Conservation (phyloP, 2,888 invertebrate genomes). For the Caprella mutica region DNA sequence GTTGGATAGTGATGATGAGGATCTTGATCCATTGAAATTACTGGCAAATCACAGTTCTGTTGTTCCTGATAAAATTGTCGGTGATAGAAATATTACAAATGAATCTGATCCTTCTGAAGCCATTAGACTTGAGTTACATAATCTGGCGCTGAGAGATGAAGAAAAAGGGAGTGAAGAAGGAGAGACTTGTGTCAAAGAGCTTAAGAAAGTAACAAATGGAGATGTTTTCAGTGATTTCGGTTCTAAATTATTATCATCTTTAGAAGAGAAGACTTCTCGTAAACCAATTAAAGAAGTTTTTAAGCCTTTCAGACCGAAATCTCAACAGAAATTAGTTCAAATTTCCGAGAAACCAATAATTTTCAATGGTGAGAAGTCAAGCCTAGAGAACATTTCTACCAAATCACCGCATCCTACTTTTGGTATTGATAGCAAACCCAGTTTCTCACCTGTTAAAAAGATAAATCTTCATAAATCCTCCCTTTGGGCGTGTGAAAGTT, state of each 20-base stretch:
- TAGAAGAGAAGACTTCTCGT: background rate
- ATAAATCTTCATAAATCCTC: background rate
- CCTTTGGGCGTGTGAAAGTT: background rate
- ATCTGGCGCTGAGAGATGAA: constrained; percentile 1
- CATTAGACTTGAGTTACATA: constrained; percentile 1
- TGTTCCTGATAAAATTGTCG: background rate
- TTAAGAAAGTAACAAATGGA: background rate
- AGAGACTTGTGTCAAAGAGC: too few relatives aligned
- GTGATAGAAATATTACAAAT: background rate
- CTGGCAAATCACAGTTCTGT: constrained; percentile 3
- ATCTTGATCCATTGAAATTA: constrained; percentile 5
- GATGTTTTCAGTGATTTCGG: background rate
- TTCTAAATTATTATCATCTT: background rate
- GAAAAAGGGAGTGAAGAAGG: too few relatives aligned
- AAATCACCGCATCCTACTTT: background rate
- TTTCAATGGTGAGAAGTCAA: too few relatives aligned
- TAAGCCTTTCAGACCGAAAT: constrained; percentile 3
- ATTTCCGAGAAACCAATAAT: too few relatives aligned
- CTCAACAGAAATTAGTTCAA: background rate
- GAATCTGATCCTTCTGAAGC: constrained; percentile 6
- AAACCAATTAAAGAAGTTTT: constrained; percentile 7
- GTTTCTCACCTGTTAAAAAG: background rate
- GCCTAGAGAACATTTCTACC: too few relatives aligned
- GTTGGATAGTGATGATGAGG: constrained; percentile 5
- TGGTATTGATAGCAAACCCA: background rate